Percentiles rank a stretch among this genome's conserved stretches.
phyloP scores from a whole-genome alignment of 2,797 vertebrate species.

The Sparidentex hasta region DNA sequence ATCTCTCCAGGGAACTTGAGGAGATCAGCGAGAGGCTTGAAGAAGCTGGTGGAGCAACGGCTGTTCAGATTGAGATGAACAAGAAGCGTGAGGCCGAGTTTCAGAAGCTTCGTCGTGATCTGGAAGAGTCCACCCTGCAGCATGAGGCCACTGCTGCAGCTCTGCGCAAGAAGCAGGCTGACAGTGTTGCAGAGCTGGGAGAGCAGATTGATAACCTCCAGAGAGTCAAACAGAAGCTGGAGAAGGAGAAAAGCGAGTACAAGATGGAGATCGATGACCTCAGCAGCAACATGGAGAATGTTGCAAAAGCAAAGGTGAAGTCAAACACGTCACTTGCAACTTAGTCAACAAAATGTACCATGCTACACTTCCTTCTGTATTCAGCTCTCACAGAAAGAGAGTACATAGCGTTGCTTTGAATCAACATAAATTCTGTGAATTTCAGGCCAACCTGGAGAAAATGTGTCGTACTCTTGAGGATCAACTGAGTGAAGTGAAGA shows the following conservation, averaged over 20 bases:
- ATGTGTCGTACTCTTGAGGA: slow-evolving; percentile 82
- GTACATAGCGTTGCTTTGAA: not conserved
- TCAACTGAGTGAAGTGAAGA: slow-evolving; percentile 83
- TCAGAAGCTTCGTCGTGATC: slow-evolving; percentile 88
- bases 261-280: slow-evolving; percentile 92
- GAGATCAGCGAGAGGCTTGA: slow-evolving; percentile 91
- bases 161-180: slow-evolving; percentile 89
- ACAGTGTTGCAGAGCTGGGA: slow-evolving; percentile 88
- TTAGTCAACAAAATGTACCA: not conserved
- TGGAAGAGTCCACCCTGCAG: slow-evolving; percentile 90
- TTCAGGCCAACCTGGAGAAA: slow-evolving; percentile 87
- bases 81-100: slow-evolving; percentile 91
- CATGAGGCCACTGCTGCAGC: slow-evolving; percentile 86
- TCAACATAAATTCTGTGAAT: slow-evolving; percentile 24
- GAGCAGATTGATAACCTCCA: slow-evolving; percentile 92
- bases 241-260: slow-evolving; percentile 91
- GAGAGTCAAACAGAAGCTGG: slow-evolving; percentile 91
- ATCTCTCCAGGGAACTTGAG: slow-evolving; percentile 89
- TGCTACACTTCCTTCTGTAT: not conserved
- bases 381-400: not conserved
- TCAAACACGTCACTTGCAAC: slow-evolving; percentile 66
- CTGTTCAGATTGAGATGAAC: slow-evolving; percentile 88
- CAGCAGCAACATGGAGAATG: slow-evolving; percentile 85
- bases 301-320: slow-evolving; percentile 90
- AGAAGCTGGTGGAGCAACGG: slow-evolving; percentile 88